phyloP scores from a whole-genome alignment of 2,113 vertebrate genomes.

The Chiloscyllium plagiosum region DNA sequence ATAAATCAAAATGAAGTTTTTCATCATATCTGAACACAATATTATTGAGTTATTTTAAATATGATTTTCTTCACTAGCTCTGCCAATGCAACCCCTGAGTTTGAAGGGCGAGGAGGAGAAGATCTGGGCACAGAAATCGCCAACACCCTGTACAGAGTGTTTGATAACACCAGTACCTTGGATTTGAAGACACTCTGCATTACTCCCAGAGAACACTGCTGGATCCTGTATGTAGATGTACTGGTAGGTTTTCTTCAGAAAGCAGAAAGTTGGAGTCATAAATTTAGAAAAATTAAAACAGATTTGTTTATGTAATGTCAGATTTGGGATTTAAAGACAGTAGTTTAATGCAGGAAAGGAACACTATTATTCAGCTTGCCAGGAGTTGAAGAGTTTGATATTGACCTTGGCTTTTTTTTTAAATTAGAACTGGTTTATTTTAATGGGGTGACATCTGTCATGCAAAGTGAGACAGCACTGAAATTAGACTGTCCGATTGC shows the following conservation, averaged over 20 bases:
- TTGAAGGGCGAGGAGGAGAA: slow-evolving; percentile 93
- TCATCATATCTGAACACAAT: not conserved
- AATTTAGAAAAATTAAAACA: not conserved
- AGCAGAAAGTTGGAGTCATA: slow-evolving; percentile 16
- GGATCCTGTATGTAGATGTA: slow-evolving; percentile 94
- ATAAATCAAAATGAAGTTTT: not conserved
- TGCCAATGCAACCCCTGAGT: slow-evolving; percentile 87
- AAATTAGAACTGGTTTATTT: not conserved
- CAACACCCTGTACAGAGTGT: slow-evolving; percentile 81
- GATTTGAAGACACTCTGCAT: slow-evolving; percentile 77
- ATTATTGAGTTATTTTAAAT: not conserved
- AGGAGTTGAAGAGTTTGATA: not conserved
- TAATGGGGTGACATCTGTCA: not conserved
- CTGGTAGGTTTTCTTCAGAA: slow-evolving; percentile 64
- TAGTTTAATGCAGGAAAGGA: not conserved
- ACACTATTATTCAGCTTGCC: not conserved
- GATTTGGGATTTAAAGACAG: not conserved
- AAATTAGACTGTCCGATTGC: not conserved
- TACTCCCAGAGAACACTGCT: slow-evolving; percentile 82
- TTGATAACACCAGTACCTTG: slow-evolving; percentile 72
- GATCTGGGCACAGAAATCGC: slow-evolving; percentile 84
- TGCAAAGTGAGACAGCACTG: not conserved
- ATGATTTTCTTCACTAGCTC: slow-evolving; percentile 62
- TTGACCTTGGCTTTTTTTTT: not conserved
- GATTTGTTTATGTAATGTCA: not conserved